Percentiles rank a stretch among this genome's conserved stretches.
These are phyloP conservation scores for Mythimna ferrago DNA, from an alignment of 2,888 invertebrate genomes.

Conservation along the genomic window DNA sequence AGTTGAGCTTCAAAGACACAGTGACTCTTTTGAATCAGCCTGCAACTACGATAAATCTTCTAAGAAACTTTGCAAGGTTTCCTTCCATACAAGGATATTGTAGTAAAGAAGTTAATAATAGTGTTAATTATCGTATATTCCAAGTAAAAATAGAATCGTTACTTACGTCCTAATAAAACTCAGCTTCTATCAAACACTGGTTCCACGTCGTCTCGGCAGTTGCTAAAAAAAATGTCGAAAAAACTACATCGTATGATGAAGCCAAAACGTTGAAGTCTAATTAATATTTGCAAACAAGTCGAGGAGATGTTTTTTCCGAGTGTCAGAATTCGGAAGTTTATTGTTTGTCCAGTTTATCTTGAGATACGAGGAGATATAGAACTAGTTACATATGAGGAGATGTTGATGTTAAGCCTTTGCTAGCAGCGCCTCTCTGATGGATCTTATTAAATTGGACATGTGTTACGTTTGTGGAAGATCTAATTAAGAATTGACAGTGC, in stretches of 20 bases:
- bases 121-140: constrained; percentile 1
- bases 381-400: constrained; percentile 13
- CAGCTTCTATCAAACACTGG: constrained; percentile 40
- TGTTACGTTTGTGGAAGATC: constrained; percentile 20
- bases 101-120: not conserved
- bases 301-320: constrained; percentile 37
- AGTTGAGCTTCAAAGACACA: no score
- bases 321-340: constrained; percentile 58
- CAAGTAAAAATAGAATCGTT: constrained; percentile 26
- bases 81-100: not conserved
- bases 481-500: constrained; percentile 45
- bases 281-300: constrained; percentile 73
- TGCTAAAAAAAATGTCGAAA: constrained; percentile 55
- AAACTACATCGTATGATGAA: constrained; percentile 60
- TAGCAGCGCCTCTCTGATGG: not conserved
- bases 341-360: constrained; percentile 20
- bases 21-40: no score
- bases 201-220: constrained; percentile 64
- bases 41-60: no score
- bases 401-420: constrained; percentile 17
- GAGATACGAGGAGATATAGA: constrained; percentile 13
- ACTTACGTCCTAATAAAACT: constrained; percentile 16
- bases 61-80: not conserved
- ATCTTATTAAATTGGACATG: not conserved
- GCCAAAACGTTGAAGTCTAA: constrained; percentile 64